phyloP scores from a whole-genome alignment of 1,140 invertebrate species.

The Leptopilina boulardi region DNA sequence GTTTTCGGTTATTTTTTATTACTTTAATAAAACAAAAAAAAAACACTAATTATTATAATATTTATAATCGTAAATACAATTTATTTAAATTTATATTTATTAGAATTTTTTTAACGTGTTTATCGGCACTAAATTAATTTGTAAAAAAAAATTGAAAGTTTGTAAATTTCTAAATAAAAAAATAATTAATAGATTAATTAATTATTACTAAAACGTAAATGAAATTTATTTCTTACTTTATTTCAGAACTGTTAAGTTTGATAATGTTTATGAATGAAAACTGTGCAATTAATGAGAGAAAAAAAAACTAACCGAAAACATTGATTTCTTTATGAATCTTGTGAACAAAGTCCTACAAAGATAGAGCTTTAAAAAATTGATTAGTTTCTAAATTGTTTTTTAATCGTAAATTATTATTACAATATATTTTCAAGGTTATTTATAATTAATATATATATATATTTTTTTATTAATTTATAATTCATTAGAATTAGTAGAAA shows the following conservation, averaged over 20 bases:
- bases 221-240: neutral
- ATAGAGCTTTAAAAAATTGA: neutral
- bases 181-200: too few relatives aligned
- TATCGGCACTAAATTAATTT: too few relatives aligned
- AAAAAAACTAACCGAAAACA: neutral
- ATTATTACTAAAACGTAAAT: neutral
- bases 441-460: too few relatives aligned
- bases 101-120: too few relatives aligned
- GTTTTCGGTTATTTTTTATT: neutral
- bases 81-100: too few relatives aligned
- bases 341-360: neutral
- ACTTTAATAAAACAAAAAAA: too few relatives aligned
- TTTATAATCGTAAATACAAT: too few relatives aligned
- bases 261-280: neutral
- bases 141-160: too few relatives aligned
- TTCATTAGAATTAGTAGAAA: too few relatives aligned
- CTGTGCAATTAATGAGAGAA: neutral
- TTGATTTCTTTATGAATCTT: neutral
- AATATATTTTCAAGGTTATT: neutral
- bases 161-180: too few relatives aligned
- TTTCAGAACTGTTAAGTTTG: neutral
- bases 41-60: too few relatives aligned
- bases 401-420: neutral
- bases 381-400: conserved; percentile 17
- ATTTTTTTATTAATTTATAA: neutral